A percentile compares a stretch with the other conserved stretches of the same genome.
Evolutionary conservation across 1,140 invertebrate species (phyloP).

Genomic region (Rhopalosiphum padi): DNA sequence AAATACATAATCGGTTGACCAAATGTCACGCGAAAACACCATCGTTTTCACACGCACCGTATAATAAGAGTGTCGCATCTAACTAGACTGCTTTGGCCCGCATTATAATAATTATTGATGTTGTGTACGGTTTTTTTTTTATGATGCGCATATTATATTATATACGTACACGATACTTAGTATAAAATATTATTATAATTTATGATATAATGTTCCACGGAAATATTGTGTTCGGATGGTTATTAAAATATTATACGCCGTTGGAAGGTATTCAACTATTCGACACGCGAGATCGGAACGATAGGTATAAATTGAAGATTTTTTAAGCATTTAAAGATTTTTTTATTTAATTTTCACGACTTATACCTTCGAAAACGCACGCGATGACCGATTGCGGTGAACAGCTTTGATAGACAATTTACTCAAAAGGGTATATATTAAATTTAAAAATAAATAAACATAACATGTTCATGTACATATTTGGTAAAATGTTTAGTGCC

Average conservation of each 20-base stretch:
- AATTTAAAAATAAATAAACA: background rate
- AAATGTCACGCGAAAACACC: background rate
- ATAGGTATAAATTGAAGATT: background rate
- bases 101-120: background rate
- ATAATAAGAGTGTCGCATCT: background rate
- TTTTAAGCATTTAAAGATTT: background rate
- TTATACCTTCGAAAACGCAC: background rate
- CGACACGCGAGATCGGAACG: background rate
- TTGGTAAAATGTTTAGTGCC: background rate
- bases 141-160: background rate
- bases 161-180: no score
- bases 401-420: background rate
- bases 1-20: background rate
- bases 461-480: background rate
- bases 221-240: background rate
- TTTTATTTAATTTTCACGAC: background rate
- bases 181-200: background rate
- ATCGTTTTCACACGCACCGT: background rate
- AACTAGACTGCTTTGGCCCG: background rate
- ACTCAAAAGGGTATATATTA: background rate
- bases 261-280: background rate
- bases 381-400: no score
- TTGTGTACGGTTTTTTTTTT: background rate
- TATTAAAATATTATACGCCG: background rate
- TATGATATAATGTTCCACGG: background rate